phyloP scores from a whole-genome alignment of 2,888 invertebrate genomes.

The Acleris sparsana region DNA sequence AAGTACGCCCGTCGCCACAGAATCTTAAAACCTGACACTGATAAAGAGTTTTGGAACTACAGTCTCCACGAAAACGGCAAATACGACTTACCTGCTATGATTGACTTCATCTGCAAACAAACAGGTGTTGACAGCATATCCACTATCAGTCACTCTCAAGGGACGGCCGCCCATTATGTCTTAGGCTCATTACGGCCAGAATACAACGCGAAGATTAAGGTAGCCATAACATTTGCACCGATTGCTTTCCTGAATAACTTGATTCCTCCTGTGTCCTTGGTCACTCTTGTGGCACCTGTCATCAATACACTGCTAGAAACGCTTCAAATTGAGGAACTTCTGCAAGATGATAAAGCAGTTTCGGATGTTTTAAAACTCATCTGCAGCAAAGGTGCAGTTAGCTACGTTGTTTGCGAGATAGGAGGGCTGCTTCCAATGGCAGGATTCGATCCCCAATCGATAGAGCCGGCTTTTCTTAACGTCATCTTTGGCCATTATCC shows the following conservation, averaged over 20 bases:
- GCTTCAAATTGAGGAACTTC: neutral
- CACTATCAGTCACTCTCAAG: constrained; percentile 89
- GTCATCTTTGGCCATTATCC: neutral
- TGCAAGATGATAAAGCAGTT: neutral
- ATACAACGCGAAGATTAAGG: constrained; percentile 83
- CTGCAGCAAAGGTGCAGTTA: constrained; percentile 1
- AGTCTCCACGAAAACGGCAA: constrained; percentile 88
- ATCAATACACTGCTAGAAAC: neutral
- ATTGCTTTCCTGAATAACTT: constrained; percentile 5
- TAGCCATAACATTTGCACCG: constrained; percentile 63
- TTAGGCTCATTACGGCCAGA: constrained; percentile 80
- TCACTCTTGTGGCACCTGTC: neutral
- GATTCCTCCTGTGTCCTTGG: neutral
- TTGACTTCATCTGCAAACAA: constrained; percentile 54
- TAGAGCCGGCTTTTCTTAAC: constrained; percentile 1
- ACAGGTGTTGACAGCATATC: constrained; percentile 83
- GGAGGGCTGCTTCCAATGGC: neutral
- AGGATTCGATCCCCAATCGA: neutral
- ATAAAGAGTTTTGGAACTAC: constrained; percentile 78
- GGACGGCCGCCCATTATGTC: constrained; percentile 84
- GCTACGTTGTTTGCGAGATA: neutral
- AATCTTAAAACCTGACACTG: constrained; percentile 61
- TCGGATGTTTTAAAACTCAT: neutral
- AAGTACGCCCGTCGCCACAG: constrained; percentile 84
- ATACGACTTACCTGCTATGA: constrained; percentile 87